A percentile compares a stretch with the other conserved stretches of the same genome.
phyloP scores from a whole-genome alignment of 2,888 invertebrate species.

The Orchesellides sinensis region DNA sequence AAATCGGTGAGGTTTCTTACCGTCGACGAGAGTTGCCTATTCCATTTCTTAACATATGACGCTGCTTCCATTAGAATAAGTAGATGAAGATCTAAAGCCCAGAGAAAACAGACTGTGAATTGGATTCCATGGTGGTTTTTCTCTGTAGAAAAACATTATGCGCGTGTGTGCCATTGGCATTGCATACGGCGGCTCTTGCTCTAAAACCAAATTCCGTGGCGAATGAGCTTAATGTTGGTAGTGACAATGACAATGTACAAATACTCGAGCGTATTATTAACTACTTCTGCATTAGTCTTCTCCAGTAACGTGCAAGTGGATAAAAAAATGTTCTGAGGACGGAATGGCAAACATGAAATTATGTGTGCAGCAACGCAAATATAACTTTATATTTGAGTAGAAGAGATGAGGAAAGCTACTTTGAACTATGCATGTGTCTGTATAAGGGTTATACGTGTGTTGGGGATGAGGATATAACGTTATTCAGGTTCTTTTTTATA shows the following conservation, averaged over 20 bases:
- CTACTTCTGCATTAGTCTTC: constrained; percentile 17
- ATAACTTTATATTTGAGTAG: neutral
- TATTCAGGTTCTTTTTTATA: constrained; percentile 8
- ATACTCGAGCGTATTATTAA: constrained; percentile 39
- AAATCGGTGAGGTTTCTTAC: neutral
- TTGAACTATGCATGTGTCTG: constrained; percentile 2
- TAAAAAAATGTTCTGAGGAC: neutral
- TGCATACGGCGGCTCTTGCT: too few relatives aligned
- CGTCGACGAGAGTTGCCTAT: neutral
- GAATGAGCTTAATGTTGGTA: constrained; percentile 28
- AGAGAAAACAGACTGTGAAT: constrained; percentile 18
- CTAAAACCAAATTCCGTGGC: constrained; percentile 2
- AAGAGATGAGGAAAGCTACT: too few relatives aligned
- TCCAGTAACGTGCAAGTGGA: constrained; percentile 17
- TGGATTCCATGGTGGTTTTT: constrained; percentile 13
- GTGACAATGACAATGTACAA: constrained; percentile 54
- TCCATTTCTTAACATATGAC: neutral
- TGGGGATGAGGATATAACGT: neutral
- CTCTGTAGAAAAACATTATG: constrained; percentile 13
- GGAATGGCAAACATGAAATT: neutral
- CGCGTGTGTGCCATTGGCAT: constrained; percentile 24
- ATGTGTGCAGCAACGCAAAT: neutral
- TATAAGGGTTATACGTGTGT: neutral
- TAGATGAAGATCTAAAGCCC: constrained; percentile 5
- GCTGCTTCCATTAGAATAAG: neutral